Percentiles rank a stretch among this genome's conserved stretches.
phyloP scores from a whole-genome alignment of 2,113 vertebrate genomes.

The Scophthalmus maximus region DNA sequence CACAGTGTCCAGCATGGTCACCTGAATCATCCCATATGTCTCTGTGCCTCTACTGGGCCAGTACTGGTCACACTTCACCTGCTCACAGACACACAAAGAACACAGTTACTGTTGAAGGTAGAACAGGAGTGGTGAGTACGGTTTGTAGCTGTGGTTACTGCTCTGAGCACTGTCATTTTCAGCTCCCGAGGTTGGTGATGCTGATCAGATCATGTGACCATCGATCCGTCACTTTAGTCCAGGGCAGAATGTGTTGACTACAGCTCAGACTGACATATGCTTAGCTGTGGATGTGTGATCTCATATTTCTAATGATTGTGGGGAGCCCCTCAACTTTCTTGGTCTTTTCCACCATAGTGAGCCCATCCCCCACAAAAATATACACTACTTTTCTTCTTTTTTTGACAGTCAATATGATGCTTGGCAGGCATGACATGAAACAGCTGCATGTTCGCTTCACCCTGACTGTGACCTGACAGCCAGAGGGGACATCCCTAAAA shows the following conservation, averaged over 20 bases:
- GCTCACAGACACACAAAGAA: slow-evolving; percentile 5
- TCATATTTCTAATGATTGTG: no score
- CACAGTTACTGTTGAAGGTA: neutral
- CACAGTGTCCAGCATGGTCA: slow-evolving; percentile 91
- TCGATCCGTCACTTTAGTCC: no score
- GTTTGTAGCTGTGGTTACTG: neutral
- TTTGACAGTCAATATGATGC: no score
- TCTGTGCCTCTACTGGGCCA: slow-evolving; percentile 94
- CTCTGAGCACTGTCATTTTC: neutral
- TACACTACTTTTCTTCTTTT: no score
- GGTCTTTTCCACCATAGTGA: no score
- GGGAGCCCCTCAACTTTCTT: no score
- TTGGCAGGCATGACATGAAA: no score
- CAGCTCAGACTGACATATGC: neutral
- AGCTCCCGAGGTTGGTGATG: neutral
- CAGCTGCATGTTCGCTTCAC: no score
- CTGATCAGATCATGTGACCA: neutral
- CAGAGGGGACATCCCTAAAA: neutral
- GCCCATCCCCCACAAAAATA: no score
- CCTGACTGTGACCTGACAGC: neutral
- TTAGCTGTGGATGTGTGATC: no score
- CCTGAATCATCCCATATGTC: slow-evolving; percentile 95
- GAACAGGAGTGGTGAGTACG: neutral
- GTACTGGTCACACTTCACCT: slow-evolving; percentile 99
- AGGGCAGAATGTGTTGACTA: no score